phyloP scores from a whole-genome alignment of 2,797 vertebrate species.

The Poecilia picta region DNA sequence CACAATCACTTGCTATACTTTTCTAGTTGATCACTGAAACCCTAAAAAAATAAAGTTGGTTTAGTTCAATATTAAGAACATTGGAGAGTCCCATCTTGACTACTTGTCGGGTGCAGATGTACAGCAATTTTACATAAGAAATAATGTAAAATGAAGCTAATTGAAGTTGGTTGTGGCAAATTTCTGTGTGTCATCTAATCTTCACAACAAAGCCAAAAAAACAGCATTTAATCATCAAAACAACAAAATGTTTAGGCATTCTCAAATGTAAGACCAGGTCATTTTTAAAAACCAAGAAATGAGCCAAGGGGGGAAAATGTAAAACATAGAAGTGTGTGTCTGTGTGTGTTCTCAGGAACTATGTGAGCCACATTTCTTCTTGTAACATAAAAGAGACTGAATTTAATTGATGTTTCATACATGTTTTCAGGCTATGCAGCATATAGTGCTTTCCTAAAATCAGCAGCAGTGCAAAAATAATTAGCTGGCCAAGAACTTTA shows the following conservation, averaged over 20 bases:
- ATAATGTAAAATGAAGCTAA: not conserved
- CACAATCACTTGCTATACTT: not conserved
- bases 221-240: not conserved
- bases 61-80: not conserved
- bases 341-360: not conserved
- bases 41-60: not conserved
- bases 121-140: not conserved
- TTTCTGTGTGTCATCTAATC: not conserved
- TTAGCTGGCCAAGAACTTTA: slow-evolving; percentile 32
- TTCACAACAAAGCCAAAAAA: not conserved
- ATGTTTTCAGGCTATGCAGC: not conserved
- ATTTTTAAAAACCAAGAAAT: not conserved
- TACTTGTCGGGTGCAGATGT: not conserved
- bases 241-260: not conserved
- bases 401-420: slow-evolving; percentile 29
- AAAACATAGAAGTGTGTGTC: not conserved
- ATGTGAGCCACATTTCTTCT: slow-evolving; percentile 5
- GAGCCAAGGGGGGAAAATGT: not conserved
- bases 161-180: not conserved
- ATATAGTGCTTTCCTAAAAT: not conserved
- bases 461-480: slow-evolving; percentile 19
- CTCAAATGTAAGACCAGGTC: not conserved
- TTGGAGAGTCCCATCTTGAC: not conserved
- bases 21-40: not conserved
- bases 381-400: slow-evolving; percentile 16